Evolutionary conservation across 2,113 vertebrate species (phyloP), one percentile per base, ranked within the genome.

Genomic region (Thomomys bottae): DNA sequence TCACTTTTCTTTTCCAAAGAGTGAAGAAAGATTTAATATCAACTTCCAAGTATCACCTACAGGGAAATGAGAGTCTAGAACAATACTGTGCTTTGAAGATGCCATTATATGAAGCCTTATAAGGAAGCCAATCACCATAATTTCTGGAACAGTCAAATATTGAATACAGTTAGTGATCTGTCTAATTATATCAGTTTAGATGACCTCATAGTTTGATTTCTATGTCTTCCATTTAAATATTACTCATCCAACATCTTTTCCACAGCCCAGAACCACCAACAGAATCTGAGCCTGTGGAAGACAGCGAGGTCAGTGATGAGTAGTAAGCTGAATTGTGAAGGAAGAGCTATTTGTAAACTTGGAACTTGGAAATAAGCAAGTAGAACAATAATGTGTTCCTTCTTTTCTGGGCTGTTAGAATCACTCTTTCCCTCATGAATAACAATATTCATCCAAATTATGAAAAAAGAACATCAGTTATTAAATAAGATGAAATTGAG

Each of bases 401-500:
- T 88, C 49, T 54, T 66, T 49, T 66, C 32, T 57, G 79, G 61
- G 42, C 34, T 32, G 91, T 71, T 83, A 26, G 8, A 63, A 89
- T 67, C 3, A 24, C 23, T 40, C 28, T 66, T 83, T 87, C 23
- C n/a, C 67, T 67, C 87, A 54, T 34, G 36, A 80, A 76, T 59
- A 87, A 76, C 63, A 66, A 71, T 66, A 54, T 84, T 85, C 38
- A 84, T 73, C 34, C 32, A 17, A 7, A 1, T 18, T 36, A 2
- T 92, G 77, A 40, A 73, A 77, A 82, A 70, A 49, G 45, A 85
- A 38, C 8, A 40, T 42, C 68, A 84, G 3, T 45, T 76, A 49
- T 30, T 54, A 30, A 90, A 87, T 61, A 94, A 88, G n/a, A n/a
- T n/a, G n/a, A n/a, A n/a, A n/a, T n/a, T 92, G 73, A 30, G 38